A percentile compares a stretch with the other conserved stretches of the same genome.
Conservation (phyloP, 2,797 vertebrate genomes). For the Micromesistius poutassou region DNA sequence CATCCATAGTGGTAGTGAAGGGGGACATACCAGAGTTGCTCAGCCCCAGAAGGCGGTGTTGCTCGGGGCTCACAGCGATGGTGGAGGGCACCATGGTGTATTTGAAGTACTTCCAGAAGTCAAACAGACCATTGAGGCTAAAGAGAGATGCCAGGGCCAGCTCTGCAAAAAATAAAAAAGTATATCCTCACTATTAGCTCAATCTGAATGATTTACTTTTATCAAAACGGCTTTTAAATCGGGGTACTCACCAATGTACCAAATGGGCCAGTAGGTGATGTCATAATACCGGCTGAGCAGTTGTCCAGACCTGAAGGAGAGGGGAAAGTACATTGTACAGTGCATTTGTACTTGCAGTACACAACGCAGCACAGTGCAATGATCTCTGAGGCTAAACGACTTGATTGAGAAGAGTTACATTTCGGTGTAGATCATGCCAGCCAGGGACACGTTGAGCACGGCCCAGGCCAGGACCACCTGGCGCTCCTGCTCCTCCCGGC, state of each 20-base stretch:
- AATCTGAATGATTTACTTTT: not conserved
- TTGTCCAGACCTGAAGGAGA: constrained; percentile 83
- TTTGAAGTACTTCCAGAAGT: constrained; percentile 97
- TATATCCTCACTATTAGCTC: not conserved
- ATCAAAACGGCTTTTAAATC: not conserved
- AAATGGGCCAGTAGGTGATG: constrained; percentile 89
- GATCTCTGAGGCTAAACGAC: not conserved
- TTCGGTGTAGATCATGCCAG: constrained; percentile 95
- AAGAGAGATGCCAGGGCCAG: constrained; percentile 84
- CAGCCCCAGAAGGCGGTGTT: constrained; percentile 84
- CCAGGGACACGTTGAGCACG: constrained; percentile 86
- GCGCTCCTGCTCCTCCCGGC: constrained; percentile 84
- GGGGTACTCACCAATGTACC: constrained; percentile 90
- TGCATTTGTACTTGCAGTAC: not conserved
- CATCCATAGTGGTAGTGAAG: not conserved
- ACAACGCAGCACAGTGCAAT: too few relatives aligned
- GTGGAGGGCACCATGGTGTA: constrained; percentile 85
- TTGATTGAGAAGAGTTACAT: constrained; percentile 73
- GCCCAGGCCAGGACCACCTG: constrained; percentile 91
- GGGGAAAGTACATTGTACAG: too few relatives aligned
- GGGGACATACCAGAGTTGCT: constrained; percentile 67
- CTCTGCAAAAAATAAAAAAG: constrained; percentile 67
- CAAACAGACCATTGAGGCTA: constrained; percentile 91
- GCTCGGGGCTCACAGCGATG: constrained; percentile 78
- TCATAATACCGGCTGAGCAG: constrained; percentile 87